Evolutionary conservation across 2,888 invertebrate genomes (phyloP).

Genomic region (Clusia tigrina): DNA sequence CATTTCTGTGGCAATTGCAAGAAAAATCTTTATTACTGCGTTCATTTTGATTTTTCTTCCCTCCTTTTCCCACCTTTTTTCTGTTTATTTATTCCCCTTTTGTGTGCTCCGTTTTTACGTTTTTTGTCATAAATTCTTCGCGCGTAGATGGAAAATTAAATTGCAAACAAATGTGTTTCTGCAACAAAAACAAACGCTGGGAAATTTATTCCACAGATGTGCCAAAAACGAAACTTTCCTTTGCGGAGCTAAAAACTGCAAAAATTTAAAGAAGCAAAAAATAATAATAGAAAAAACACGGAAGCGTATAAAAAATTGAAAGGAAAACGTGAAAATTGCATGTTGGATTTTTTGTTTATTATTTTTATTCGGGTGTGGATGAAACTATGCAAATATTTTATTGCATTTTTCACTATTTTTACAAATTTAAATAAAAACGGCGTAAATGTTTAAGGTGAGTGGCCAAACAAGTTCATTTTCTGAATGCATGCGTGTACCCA

Average conservation of each 20-base stretch:
- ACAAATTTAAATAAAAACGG: not conserved
- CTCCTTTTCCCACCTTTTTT: too few species aligned
- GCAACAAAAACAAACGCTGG: not conserved
- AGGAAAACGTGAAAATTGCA: not conserved
- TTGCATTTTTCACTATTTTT: not conserved
- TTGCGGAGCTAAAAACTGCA: too few species aligned
- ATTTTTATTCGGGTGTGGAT: too few species aligned
- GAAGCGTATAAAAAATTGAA: too few species aligned
- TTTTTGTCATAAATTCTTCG: too few species aligned
- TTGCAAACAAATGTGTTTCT: not conserved
- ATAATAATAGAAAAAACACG: too few species aligned
- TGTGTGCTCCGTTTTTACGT: too few species aligned
- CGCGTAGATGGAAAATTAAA: too few species aligned
- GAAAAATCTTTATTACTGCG: too few species aligned
- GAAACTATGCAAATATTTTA: not conserved
- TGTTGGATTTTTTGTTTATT: not conserved
- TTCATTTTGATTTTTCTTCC: too few species aligned
- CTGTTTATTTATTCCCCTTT: too few species aligned
- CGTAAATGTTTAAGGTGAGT: conserved; percentile 4
- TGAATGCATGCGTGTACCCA: not conserved
- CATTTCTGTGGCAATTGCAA: not conserved
- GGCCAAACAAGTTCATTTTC: not conserved
- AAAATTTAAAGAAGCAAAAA: too few species aligned
- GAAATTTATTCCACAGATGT: not conserved
- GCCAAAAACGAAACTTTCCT: not conserved